These are phyloP conservation scores for Clavelina lepadiformis DNA, from an alignment of 23 tunicate species.

Conservation along the genomic window DNA sequence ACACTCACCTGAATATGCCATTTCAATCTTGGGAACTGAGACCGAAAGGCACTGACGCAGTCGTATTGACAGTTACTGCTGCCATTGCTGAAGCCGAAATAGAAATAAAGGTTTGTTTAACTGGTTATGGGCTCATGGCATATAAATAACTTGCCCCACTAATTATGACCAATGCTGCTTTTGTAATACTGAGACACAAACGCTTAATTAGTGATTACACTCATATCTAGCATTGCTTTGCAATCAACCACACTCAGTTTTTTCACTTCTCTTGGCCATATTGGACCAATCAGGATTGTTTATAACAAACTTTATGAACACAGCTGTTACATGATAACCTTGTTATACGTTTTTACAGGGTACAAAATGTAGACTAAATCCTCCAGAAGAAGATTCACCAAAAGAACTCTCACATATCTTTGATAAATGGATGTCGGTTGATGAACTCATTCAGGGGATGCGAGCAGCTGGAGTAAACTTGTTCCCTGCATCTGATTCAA, in stretches of 20 bases:
- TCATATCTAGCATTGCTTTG: too few relatives aligned
- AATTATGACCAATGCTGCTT: too few relatives aligned
- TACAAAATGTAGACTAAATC: slow-evolving; percentile 41
- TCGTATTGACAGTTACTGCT: slow-evolving; percentile 51
- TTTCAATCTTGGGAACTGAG: slow-evolving; percentile 75
- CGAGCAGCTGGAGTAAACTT: slow-evolving; percentile 65
- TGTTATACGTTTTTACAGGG: slow-evolving; percentile 51
- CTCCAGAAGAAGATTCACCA: slow-evolving; percentile 68
- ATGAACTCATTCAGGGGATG: slow-evolving; percentile 27
- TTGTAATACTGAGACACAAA: too few relatives aligned
- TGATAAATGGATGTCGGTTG: slow-evolving; percentile 66
- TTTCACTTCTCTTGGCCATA: too few relatives aligned
- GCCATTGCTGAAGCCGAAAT: slow-evolving; percentile 61
- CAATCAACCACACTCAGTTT: too few relatives aligned
- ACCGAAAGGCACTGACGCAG: slow-evolving; percentile 44
- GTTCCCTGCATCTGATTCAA: slow-evolving; percentile 77
- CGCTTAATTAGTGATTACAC: too few relatives aligned
- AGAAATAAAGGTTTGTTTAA: slow-evolving; percentile 83
- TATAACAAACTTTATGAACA: neutral
- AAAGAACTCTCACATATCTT: slow-evolving; percentile 57
- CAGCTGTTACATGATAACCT: neutral
- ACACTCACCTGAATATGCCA: slow-evolving; percentile 86
- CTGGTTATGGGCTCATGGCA: too few relatives aligned
- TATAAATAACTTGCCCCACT: too few relatives aligned
- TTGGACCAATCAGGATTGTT: too few relatives aligned